phyloP scores from a whole-genome alignment of 1,140 invertebrate genomes.

The Drosophila fuyamai region DNA sequence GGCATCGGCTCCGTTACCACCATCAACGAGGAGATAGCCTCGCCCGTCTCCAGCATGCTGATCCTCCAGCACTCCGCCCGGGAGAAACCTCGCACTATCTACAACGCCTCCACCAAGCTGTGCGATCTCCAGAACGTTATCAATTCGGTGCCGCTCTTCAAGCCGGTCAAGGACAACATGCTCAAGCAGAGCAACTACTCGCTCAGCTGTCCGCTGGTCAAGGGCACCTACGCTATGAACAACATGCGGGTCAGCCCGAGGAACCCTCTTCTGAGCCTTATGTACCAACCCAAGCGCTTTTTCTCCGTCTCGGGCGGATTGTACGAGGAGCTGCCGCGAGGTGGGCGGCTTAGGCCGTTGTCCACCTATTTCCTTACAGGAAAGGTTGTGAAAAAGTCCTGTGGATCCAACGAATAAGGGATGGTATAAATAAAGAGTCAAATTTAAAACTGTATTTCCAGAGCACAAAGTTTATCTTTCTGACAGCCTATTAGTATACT shows the following conservation, averaged over 20 bases:
- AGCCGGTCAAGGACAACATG: slow-evolving; percentile 62
- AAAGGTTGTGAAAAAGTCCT: slow-evolving; percentile 51
- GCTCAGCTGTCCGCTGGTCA: slow-evolving; percentile 58
- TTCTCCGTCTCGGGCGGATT: slow-evolving; percentile 54
- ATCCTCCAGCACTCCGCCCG: slow-evolving; percentile 37
- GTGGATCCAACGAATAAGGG: slow-evolving; percentile 46
- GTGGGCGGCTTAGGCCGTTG: slow-evolving; percentile 20
- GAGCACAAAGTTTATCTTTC: background rate
- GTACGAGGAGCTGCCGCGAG: slow-evolving; percentile 37
- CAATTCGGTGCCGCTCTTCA: slow-evolving; percentile 67
- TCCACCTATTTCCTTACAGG: slow-evolving; percentile 57
- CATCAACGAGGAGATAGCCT: slow-evolving; percentile 59
- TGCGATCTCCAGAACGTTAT: slow-evolving; percentile 55
- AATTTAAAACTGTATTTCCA: background rate
- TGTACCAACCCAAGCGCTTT: slow-evolving; percentile 56
- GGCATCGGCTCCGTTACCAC: slow-evolving; percentile 60
- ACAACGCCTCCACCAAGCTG: slow-evolving; percentile 67
- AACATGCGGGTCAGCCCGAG: slow-evolving; percentile 66
- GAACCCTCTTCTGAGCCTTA: slow-evolving; percentile 55
- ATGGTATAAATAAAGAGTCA: background rate
- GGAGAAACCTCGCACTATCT: slow-evolving; percentile 48
- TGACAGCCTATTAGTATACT: slow-evolving; percentile 8
- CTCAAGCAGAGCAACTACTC: slow-evolving; percentile 69
- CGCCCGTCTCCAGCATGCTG: slow-evolving; percentile 48
- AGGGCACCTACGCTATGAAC: slow-evolving; percentile 65